A percentile compares a stretch with the other conserved stretches of the same genome.
phyloP scores from a whole-genome alignment of 2,888 invertebrate genomes.

The Heliconius erato region DNA sequence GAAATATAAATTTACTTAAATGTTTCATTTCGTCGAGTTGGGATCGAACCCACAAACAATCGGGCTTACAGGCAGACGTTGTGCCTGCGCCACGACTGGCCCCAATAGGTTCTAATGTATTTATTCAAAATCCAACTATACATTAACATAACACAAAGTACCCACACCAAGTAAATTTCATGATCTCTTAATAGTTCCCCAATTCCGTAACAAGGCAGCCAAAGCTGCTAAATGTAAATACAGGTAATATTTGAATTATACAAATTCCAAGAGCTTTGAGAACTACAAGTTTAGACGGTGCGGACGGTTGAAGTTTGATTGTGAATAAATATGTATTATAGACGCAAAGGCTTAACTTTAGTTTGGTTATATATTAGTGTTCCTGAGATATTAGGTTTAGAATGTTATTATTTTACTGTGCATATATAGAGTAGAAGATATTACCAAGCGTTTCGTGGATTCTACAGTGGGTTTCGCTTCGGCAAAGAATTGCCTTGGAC shows the following conservation, averaged over 20 bases:
- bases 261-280: constrained; percentile 33
- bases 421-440: too few relatives aligned
- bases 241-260: constrained; percentile 34
- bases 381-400: not conserved
- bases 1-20: too few relatives aligned
- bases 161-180: not conserved
- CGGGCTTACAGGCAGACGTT: too few relatives aligned
- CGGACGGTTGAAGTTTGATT: constrained; percentile 22
- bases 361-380: constrained; percentile 1
- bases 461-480: too few relatives aligned
- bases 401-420: not conserved
- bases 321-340: constrained; percentile 26
- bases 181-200: constrained; percentile 37
- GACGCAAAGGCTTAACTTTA: constrained; percentile 18
- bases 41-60: too few relatives aligned
- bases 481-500: too few relatives aligned
- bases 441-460: too few relatives aligned
- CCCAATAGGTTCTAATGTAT: not conserved
- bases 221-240: constrained; percentile 20
- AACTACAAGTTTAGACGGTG: constrained; percentile 19
- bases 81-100: too few relatives aligned
- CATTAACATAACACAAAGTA: constrained; percentile 1
- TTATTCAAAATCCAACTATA: not conserved
- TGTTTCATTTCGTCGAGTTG: too few relatives aligned
- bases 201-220: constrained; percentile 25